These are phyloP conservation scores for Sisyra nigra DNA, from an alignment of 2,888 invertebrate genomes.

Conservation along the genomic window DNA sequence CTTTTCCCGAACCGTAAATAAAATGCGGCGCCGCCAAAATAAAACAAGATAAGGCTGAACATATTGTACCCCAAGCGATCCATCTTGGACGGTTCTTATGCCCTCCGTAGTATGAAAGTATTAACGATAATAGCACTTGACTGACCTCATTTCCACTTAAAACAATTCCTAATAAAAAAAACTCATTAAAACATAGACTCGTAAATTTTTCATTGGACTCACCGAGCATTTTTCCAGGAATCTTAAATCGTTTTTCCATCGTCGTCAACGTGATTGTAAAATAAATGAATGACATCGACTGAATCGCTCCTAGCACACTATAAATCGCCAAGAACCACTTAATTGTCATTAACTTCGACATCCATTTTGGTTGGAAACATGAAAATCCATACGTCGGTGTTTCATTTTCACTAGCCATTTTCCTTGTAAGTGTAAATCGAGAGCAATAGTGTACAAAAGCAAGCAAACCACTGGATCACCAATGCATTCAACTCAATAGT, in stretches of 20 bases:
- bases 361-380: constrained; percentile 38
- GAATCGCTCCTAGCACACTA: constrained; percentile 43
- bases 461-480: no score
- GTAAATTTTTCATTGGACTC: constrained; percentile 13
- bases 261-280: constrained; percentile 47
- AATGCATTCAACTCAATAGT: no score
- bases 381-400: constrained; percentile 33
- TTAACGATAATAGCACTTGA: constrained; percentile 42
- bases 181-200: not conserved
- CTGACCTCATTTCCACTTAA: constrained; percentile 53
- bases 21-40: constrained; percentile 42
- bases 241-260: constrained; percentile 48
- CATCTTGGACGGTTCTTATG: constrained; percentile 47
- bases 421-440: no score
- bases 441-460: no score
- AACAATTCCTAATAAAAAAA: constrained; percentile 35
- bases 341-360: constrained; percentile 38
- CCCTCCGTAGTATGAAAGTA: constrained; percentile 47
- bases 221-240: constrained; percentile 51
- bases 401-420: not conserved
- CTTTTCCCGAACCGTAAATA: constrained; percentile 41
- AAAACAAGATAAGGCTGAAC: constrained; percentile 41
- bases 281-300: constrained; percentile 48
- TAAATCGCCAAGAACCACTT: constrained; percentile 42
- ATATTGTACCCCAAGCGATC: constrained; percentile 45